Percentiles rank a stretch among this genome's conserved stretches.
phyloP scores from a whole-genome alignment of 2,113 vertebrate species.

The human (Homo sapiens) region DNA sequence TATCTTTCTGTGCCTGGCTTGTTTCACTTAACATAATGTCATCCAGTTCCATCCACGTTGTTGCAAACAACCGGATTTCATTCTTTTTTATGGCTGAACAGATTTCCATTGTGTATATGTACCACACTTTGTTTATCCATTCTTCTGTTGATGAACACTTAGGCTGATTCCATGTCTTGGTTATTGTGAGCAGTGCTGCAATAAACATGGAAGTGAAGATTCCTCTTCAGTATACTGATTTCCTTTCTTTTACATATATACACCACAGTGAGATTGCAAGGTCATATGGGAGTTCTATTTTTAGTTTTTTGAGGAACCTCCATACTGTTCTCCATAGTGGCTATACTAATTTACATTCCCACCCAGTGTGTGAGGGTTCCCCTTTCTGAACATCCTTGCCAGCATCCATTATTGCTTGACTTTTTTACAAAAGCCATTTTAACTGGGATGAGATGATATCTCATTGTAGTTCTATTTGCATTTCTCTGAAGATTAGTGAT shows the following conservation, averaged over 20 bases:
- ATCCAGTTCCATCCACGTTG: neutral
- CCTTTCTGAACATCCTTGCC: neutral
- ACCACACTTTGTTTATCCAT: neutral
- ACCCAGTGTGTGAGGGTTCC: neutral
- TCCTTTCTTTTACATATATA: neutral
- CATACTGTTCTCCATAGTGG: neutral
- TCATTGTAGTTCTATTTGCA: neutral
- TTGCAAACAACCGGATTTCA: neutral
- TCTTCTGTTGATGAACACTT: neutral
- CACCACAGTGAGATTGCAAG: neutral
- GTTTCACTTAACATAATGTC: neutral
- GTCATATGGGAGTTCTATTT: neutral
- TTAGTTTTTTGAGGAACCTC: neutral
- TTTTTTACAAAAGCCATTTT: neutral
- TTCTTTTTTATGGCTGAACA: neutral
- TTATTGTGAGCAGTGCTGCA: neutral
- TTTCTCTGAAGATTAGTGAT: neutral
- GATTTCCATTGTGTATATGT: neutral
- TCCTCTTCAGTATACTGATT: neutral
- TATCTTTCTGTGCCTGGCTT: neutral
- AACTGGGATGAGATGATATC: neutral
- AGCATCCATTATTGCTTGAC: neutral
- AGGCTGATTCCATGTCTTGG: neutral
- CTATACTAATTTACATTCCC: neutral
- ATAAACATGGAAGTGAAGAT: neutral